phyloP scores from a whole-genome alignment of 2,888 invertebrate species.

The Brachyopa scutellaris region DNA sequence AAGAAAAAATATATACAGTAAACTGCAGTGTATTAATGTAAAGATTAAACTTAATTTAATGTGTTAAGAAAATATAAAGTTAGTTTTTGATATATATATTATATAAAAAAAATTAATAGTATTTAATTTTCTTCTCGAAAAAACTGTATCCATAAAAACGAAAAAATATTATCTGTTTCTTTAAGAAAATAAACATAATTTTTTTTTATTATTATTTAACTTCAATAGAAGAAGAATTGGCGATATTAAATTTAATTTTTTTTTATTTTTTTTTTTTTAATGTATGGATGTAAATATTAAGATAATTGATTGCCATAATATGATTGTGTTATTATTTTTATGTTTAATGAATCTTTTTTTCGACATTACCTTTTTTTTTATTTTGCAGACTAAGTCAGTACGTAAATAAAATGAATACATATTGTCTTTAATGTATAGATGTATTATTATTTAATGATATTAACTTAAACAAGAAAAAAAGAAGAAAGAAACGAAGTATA shows the following conservation, averaged over 20 bases:
- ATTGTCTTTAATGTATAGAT: slow-evolving; percentile 66
- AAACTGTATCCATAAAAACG: slow-evolving; percentile 44
- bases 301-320: slow-evolving; percentile 71
- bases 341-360: slow-evolving; percentile 58
- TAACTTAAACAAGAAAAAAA: slow-evolving; percentile 56
- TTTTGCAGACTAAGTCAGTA: slow-evolving; percentile 65
- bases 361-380: slow-evolving; percentile 8
- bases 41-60: slow-evolving; percentile 66
- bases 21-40: slow-evolving; percentile 66
- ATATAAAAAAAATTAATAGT: slow-evolving; percentile 52
- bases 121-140: slow-evolving; percentile 43
- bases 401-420: slow-evolving; percentile 60
- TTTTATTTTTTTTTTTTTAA: slow-evolving; percentile 16
- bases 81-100: slow-evolving; percentile 63
- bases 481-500: slow-evolving; percentile 31
- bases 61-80: slow-evolving; percentile 59
- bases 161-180: slow-evolving; percentile 45
- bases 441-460: slow-evolving; percentile 59
- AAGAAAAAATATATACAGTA: slow-evolving; percentile 44
- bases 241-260: slow-evolving; percentile 65
- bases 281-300: slow-evolving; percentile 66
- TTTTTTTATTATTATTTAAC: slow-evolving; percentile 24
- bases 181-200: slow-evolving; percentile 65
- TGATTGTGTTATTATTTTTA: slow-evolving; percentile 73
- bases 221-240: slow-evolving; percentile 57